Conservation (phyloP, 2,888 invertebrate species). For the Schizotus pectinicornis region DNA sequence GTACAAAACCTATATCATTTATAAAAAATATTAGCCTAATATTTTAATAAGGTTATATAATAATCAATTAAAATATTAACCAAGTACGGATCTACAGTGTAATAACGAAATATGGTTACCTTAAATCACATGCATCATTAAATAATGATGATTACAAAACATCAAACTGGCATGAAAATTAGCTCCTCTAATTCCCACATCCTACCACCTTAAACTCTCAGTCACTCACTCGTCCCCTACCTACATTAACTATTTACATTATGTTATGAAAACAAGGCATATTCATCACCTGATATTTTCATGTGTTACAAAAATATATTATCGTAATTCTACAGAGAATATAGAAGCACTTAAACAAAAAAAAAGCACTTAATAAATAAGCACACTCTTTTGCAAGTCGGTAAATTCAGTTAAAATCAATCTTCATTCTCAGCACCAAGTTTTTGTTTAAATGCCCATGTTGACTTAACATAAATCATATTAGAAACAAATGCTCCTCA, state of each 20-base stretch:
- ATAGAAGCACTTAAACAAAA: conserved; percentile 29
- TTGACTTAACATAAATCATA: conserved; percentile 11
- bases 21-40: conserved; percentile 56
- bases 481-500: not conserved
- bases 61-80: conserved; percentile 26
- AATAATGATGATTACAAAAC: conserved; percentile 37
- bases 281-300: conserved; percentile 56
- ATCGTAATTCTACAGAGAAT: conserved; percentile 31
- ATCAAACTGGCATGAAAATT: conserved; percentile 38
- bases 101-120: conserved; percentile 31
- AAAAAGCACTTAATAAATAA: conserved; percentile 26
- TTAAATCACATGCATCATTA: conserved; percentile 41
- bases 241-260: conserved; percentile 48
- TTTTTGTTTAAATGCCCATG: conserved; percentile 22
- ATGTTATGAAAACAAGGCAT: conserved; percentile 54
- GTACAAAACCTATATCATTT: conserved; percentile 58
- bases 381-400: conserved; percentile 25
- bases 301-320: conserved; percentile 50
- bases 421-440: conserved; percentile 17
- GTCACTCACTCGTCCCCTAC: conserved; percentile 44
- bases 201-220: conserved; percentile 46
- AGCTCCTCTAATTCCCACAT: conserved; percentile 45
- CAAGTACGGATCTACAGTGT: conserved; percentile 35
- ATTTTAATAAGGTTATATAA: conserved; percentile 19
- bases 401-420: conserved; percentile 4